phyloP scores from a whole-genome alignment of 1,140 invertebrate genomes.

The Phenacoccus solenopsis region DNA sequence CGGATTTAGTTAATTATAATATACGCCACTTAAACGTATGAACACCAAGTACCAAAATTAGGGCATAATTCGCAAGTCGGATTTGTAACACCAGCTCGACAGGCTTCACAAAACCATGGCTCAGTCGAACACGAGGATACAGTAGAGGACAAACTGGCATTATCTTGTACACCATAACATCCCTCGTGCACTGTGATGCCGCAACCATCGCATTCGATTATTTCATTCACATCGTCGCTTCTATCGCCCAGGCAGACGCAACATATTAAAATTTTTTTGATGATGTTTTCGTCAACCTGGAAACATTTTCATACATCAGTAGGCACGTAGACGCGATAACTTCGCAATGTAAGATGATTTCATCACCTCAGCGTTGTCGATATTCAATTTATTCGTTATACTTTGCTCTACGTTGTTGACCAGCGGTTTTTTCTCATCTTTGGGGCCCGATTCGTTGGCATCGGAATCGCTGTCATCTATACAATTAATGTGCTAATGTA shows the following conservation, averaged over 20 bases:
- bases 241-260: conserved; percentile 84
- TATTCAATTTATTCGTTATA: not conserved
- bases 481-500: not conserved
- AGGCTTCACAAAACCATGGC: conserved; percentile 98
- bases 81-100: conserved; percentile 74
- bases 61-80: conserved; percentile 82
- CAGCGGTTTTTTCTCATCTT: not conserved
- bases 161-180: conserved; percentile 91
- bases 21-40: not conserved
- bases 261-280: conserved; percentile 56
- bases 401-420: not conserved
- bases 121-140: conserved; percentile 86
- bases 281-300: conserved; percentile 27
- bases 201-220: conserved; percentile 93
- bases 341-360: no score
- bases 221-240: conserved; percentile 87
- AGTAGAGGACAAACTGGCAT: conserved; percentile 75
- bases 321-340: no score
- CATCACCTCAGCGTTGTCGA: not conserved
- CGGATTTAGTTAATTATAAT: no score
- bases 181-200: conserved; percentile 93
- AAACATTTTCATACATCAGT: no score
- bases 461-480: conserved; percentile 6
- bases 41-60: conserved; percentile 43
- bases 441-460: not conserved